These are phyloP conservation scores for Phymanthus crucifer DNA, from an alignment of 92 coral and sea anemone genomes.

Conservation along the genomic window DNA sequence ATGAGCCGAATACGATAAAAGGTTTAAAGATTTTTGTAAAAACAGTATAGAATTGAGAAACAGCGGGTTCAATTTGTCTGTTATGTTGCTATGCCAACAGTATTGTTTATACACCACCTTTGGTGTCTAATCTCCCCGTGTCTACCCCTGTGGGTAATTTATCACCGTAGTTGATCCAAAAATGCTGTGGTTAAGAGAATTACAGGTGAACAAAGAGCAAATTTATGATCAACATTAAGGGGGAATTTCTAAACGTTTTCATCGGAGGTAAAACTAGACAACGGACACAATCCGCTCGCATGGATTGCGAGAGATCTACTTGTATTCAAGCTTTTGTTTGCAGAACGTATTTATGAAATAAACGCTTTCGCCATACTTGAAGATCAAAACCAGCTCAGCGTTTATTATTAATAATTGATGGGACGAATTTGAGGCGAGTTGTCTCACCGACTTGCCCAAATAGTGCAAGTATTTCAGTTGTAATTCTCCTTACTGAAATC, in stretches of 20 bases:
- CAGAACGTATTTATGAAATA: constrained; percentile 1
- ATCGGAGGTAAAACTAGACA: neutral
- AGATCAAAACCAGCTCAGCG: constrained; percentile 1
- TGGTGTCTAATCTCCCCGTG: constrained; percentile 19
- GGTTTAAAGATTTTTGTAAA: neutral
- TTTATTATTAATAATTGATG: constrained; percentile 10
- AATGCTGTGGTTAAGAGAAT: constrained; percentile 7
- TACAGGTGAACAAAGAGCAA: constrained; percentile 5
- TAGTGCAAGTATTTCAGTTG: neutral
- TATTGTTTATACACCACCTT: constrained; percentile 10
- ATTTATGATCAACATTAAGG: neutral
- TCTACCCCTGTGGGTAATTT: constrained; percentile 2
- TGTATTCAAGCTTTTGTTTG: neutral
- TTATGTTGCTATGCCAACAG: constrained; percentile 22
- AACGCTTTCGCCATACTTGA: neutral
- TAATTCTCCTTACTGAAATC: neutral
- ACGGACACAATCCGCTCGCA: too few species aligned
- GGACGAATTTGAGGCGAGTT: neutral
- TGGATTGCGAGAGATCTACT: neutral
- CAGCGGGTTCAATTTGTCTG: neutral
- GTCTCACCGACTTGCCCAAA: constrained; percentile 5
- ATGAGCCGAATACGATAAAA: neutral
- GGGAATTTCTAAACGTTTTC: neutral
- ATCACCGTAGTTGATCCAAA: constrained; percentile 7
- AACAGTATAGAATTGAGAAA: neutral